A percentile compares a stretch with the other conserved stretches of the same genome.
Conservation (phyloP, 1,140 invertebrate species). For the Cecropterus lyciades region DNA sequence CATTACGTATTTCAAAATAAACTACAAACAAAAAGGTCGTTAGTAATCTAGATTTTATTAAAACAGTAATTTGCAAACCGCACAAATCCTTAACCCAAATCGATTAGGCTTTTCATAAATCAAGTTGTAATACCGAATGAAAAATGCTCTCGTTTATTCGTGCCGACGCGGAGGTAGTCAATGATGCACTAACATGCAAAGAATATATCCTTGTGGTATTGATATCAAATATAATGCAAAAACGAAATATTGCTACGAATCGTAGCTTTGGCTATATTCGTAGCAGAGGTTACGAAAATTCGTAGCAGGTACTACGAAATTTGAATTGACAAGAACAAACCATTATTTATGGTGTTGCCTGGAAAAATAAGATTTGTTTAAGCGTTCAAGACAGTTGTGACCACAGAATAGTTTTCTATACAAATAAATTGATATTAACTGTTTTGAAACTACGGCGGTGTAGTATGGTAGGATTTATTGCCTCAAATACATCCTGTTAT, state of each 20-base stretch:
- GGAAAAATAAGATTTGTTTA: too few species aligned
- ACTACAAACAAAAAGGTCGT: not conserved
- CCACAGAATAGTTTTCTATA: not conserved
- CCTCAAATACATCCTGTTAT: too few species aligned
- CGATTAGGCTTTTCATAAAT: conserved; percentile 14
- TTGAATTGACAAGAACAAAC: not conserved
- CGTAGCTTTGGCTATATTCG: not conserved
- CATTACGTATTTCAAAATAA: too few species aligned
- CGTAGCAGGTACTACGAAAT: not conserved
- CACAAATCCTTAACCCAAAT: not conserved
- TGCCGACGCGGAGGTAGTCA: not conserved
- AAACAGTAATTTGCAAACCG: too few species aligned
- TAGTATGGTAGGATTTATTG: too few species aligned
- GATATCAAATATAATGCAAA: not conserved
- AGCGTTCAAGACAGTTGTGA: not conserved
- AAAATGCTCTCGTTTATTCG: not conserved
- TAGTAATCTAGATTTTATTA: too few species aligned
- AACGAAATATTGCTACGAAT: not conserved
- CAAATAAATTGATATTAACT: not conserved
- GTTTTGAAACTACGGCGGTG: too few species aligned
- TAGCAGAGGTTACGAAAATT: not conserved
- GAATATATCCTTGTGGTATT: conserved; percentile 4
- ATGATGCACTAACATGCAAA: conserved; percentile 11
- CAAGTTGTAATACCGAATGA: conserved; percentile 6
- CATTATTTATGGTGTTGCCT: not conserved